phyloP scores from a whole-genome alignment of 2,113 vertebrate species.

The Pavo muticus region DNA sequence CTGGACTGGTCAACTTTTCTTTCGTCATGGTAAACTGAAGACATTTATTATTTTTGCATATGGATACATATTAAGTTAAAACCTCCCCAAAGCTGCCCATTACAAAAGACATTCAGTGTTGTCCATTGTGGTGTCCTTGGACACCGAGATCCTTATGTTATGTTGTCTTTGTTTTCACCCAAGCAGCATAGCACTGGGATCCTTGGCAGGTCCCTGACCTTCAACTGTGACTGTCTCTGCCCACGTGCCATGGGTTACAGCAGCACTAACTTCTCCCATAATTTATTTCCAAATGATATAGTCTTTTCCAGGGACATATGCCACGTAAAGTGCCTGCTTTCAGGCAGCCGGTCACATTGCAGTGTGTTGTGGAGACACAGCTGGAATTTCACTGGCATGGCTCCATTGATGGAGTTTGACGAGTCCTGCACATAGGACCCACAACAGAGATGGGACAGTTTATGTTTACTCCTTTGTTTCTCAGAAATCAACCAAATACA shows the following conservation, averaged over 20 bases:
- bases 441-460: slow-evolving; percentile 22
- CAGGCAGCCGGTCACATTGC: background rate
- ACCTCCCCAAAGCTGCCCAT: background rate
- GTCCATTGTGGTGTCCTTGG: background rate
- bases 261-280: background rate
- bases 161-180: background rate
- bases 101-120: background rate
- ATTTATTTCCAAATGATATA: background rate
- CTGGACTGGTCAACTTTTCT: background rate
- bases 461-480: slow-evolving; percentile 31
- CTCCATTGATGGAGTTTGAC: background rate
- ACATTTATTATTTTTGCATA: background rate
- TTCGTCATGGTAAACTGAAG: background rate
- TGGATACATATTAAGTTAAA: background rate
- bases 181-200: background rate
- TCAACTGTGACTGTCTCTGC: background rate
- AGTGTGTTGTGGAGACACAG: background rate
- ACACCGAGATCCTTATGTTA: background rate
- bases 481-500: slow-evolving; percentile 41
- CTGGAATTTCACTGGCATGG: background rate
- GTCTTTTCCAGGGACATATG: background rate
- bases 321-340: accelerated
- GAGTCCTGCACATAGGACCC: background rate
- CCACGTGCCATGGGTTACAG: background rate
- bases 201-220: background rate